Conservation (phyloP, 1,140 invertebrate genomes). For the Dendroctonus ponderosae region DNA sequence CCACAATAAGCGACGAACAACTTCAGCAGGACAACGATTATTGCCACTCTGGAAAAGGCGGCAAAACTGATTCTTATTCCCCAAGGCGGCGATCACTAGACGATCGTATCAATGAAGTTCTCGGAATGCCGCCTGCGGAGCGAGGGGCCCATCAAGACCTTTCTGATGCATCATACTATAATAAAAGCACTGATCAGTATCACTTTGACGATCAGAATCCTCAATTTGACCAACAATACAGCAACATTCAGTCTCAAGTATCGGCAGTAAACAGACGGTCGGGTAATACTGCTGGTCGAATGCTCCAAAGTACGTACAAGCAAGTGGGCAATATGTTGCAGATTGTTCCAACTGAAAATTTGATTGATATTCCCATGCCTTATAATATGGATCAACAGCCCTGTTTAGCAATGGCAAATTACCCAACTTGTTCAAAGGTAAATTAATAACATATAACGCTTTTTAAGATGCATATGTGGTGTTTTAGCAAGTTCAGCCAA, state of each 20-base stretch:
- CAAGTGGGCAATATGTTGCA: slow-evolving; percentile 62
- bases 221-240: slow-evolving; percentile 7
- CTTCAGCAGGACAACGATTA: slow-evolving; percentile 34
- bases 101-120: slow-evolving; percentile 45
- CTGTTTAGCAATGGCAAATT: too few species aligned
- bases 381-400: too few species aligned
- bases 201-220: too few species aligned
- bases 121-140: slow-evolving; percentile 29
- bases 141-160: background rate
- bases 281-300: background rate
- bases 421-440: too few species aligned
- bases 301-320: slow-evolving; percentile 17
- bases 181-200: background rate
- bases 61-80: slow-evolving; percentile 13
- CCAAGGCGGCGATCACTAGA: slow-evolving; percentile 45
- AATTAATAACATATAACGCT: too few species aligned
- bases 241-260: slow-evolving; percentile 14
- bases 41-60: too few species aligned
- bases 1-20: slow-evolving; percentile 55
- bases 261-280: background rate
- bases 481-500: too few species aligned
- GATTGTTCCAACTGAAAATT: slow-evolving; percentile 52
- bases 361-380: slow-evolving; percentile 11
- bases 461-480: too few species aligned
- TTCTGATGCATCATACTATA: background rate